These are phyloP conservation scores for Carettochelys insculpta DNA, from an alignment of 2,113 vertebrate genomes.

Conservation along the genomic window DNA sequence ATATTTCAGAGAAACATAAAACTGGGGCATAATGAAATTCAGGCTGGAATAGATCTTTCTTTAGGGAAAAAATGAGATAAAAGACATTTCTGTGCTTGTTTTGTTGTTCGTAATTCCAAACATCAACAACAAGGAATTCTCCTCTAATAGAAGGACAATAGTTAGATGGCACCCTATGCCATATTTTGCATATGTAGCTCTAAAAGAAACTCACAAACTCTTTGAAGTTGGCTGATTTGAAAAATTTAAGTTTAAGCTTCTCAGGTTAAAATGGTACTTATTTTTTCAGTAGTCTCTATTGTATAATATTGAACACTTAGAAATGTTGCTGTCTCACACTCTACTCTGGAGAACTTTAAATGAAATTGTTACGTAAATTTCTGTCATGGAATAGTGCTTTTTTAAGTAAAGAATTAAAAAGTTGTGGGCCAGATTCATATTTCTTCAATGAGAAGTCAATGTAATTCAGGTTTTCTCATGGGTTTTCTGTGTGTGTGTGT, in stretches of 20 bases:
- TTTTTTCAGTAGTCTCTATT: constrained; percentile 39
- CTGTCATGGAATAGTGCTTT: background rate
- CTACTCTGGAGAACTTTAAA: background rate
- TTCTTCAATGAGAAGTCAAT: background rate
- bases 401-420: background rate
- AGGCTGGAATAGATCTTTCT: background rate
- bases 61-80: background rate
- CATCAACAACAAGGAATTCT: constrained; percentile 1
- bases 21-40: constrained; percentile 10
- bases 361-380: constrained; percentile 15
- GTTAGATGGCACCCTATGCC: constrained; percentile 21
- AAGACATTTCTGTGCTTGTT: background rate
- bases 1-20: constrained; percentile 25
- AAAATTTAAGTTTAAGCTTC: constrained; percentile 50
- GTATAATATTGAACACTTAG: constrained; percentile 47
- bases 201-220: constrained; percentile 39
- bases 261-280: constrained; percentile 45
- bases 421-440: background rate
- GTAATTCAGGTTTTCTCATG: background rate
- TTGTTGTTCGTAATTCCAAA: constrained; percentile 53
- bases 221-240: constrained; percentile 62
- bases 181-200: background rate
- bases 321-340: constrained; percentile 53
- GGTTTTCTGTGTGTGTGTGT: fast-evolving
- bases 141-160: constrained; percentile 35